These are phyloP conservation scores for Centrocercus urophasianus DNA, from an alignment of 2,113 vertebrate genomes.

Conservation along the genomic window DNA sequence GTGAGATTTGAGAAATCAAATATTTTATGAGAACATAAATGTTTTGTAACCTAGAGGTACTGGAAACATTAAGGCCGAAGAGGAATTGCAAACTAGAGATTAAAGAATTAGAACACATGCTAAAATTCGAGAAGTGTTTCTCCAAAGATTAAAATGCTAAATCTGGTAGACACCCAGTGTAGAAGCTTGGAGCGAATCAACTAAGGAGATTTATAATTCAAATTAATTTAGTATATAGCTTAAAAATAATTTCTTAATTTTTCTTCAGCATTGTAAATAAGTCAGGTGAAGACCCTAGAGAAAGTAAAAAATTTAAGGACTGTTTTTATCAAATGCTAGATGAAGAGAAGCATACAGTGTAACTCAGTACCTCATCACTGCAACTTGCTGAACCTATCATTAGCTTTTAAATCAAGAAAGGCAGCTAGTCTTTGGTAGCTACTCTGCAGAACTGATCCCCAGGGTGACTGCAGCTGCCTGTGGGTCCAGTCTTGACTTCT, in stretches of 20 bases:
- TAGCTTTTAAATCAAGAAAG: not conserved
- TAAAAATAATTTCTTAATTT: not conserved
- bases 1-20: not conserved
- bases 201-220: slow-evolving; percentile 42
- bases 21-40: not conserved
- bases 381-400: not conserved
- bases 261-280: slow-evolving; percentile 38
- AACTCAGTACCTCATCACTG: not conserved
- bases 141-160: slow-evolving; percentile 36
- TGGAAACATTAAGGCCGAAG: slow-evolving; percentile 31
- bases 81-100: slow-evolving; percentile 50
- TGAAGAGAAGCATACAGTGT: not conserved
- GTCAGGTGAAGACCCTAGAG: not conserved
- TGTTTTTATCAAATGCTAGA: not conserved
- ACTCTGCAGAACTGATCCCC: not conserved
- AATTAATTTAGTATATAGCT: slow-evolving; percentile 61
- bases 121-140: slow-evolving; percentile 59
- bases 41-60: slow-evolving; percentile 1
- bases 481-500: not conserved
- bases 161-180: slow-evolving; percentile 16
- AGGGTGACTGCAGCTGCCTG: rapidly evolving
- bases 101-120: slow-evolving; percentile 63
- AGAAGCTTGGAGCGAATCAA: slow-evolving; percentile 46
- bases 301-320: slow-evolving; percentile 15
- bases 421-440: not conserved